phyloP scores from a whole-genome alignment of 2,888 invertebrate species.

The Drosophila mayaguana region DNA sequence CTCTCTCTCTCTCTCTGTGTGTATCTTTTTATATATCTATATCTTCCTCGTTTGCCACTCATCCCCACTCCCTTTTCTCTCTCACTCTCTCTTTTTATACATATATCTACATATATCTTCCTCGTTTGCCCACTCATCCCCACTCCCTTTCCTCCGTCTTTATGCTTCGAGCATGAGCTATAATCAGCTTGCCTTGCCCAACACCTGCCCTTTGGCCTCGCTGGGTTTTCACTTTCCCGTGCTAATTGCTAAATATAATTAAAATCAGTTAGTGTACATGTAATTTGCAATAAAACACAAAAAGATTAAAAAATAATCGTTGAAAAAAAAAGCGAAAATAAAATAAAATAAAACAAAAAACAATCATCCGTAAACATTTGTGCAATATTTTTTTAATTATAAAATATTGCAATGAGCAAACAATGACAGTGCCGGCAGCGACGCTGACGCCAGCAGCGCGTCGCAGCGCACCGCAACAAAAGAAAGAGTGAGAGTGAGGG shows the following conservation, averaged over 20 bases:
- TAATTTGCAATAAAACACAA: conserved; percentile 10
- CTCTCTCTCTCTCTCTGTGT: neutral
- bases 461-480: too few species aligned
- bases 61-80: too few species aligned
- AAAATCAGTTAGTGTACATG: conserved; percentile 10
- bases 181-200: conserved; percentile 6
- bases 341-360: neutral
- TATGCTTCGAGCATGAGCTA: neutral
- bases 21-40: neutral
- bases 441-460: neutral
- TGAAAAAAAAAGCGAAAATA: neutral
- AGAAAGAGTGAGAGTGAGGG: neutral
- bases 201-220: neutral
- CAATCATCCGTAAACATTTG: conserved; percentile 21
- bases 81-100: too few species aligned
- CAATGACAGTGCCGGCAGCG: conserved; percentile 10
- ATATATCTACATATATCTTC: neutral
- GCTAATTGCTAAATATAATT: conserved; percentile 30
- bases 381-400: conserved; percentile 29
- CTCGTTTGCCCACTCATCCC: neutral
- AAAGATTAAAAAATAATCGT: conserved; percentile 4
- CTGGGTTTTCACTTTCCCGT: conserved; percentile 10
- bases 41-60: neutral
- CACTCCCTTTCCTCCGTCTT: too few species aligned
- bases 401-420: conserved; percentile 12